Evolutionary conservation across 1,140 invertebrate species (phyloP).

Genomic region (Orius laevigatus): DNA sequence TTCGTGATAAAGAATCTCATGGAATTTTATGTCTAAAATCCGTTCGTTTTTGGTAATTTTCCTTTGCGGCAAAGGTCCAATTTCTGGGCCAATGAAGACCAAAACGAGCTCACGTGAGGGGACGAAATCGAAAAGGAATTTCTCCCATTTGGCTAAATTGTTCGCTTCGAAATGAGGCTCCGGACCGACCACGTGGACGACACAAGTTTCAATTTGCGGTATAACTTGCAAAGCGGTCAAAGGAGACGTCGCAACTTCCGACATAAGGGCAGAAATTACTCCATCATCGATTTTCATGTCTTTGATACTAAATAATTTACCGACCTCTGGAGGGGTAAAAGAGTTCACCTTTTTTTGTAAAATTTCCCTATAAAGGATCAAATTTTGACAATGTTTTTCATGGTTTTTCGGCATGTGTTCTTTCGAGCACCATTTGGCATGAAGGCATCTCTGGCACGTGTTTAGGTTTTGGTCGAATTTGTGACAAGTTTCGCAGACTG

Average conservation of each 20-base stretch:
- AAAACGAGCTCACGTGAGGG: neutral
- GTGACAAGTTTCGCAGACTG: conserved; percentile 3
- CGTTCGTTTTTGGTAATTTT: neutral
- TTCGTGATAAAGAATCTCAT: conserved; percentile 3
- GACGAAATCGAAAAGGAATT: conserved; percentile 3
- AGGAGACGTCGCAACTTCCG: neutral
- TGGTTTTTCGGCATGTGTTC: conserved; percentile 4
- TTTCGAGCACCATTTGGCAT: neutral
- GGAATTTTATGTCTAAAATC: neutral
- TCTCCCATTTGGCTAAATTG: conserved; percentile 10
- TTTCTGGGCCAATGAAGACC: conserved; percentile 9
- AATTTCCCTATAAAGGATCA: neutral
- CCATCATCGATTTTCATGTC: neutral
- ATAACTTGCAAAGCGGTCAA: neutral
- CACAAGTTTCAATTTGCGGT: neutral
- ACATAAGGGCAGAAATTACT: neutral
- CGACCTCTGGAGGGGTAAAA: neutral
- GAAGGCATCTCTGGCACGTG: neutral
- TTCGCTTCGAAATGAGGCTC: conserved; percentile 9
- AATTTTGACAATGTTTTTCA: neutral
- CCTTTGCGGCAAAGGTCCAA: conserved; percentile 1
- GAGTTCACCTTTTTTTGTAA: neutral
- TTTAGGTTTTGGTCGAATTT: neutral
- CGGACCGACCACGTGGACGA: conserved; percentile 8
- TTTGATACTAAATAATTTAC: neutral